phyloP scores from a whole-genome alignment of 2,797 vertebrate species.

The Hydrocynus forskahlii region DNA sequence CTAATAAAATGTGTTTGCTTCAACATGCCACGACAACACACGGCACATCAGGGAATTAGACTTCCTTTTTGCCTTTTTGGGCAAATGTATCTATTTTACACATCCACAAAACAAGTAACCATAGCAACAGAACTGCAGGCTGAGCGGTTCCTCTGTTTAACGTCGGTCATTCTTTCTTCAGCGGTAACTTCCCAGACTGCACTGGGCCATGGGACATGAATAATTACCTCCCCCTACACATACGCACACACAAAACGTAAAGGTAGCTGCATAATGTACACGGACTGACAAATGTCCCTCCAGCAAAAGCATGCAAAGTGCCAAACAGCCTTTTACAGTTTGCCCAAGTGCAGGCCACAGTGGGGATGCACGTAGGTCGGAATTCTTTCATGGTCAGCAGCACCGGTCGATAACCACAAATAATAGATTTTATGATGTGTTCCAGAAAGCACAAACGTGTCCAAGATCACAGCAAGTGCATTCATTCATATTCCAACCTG shows the following conservation, averaged over 20 bases:
- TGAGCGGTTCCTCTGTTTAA: conserved; percentile 67
- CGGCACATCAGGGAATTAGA: conserved; percentile 65
- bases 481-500: background rate
- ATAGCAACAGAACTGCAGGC: conserved; percentile 78
- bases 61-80: conserved; percentile 70
- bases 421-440: background rate
- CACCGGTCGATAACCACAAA: background rate
- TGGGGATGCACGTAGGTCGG: background rate
- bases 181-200: conserved; percentile 68
- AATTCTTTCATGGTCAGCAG: background rate
- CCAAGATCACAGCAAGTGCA: background rate
- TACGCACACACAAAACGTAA: conserved; percentile 23
- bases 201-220: conserved; percentile 42
- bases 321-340: conserved; percentile 16
- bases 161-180: conserved; percentile 69
- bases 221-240: conserved; percentile 28
- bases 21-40: conserved; percentile 61
- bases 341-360: conserved; percentile 1
- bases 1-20: conserved; percentile 59
- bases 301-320: conserved; percentile 23
- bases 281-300: conserved; percentile 17
- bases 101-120: conserved; percentile 80
- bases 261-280: conserved; percentile 1
- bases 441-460: background rate
- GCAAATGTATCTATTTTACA: conserved; percentile 74